Evolutionary conservation across 2,113 vertebrate species (phyloP).

Genomic region (Oncorhynchus gorbuscha): DNA sequence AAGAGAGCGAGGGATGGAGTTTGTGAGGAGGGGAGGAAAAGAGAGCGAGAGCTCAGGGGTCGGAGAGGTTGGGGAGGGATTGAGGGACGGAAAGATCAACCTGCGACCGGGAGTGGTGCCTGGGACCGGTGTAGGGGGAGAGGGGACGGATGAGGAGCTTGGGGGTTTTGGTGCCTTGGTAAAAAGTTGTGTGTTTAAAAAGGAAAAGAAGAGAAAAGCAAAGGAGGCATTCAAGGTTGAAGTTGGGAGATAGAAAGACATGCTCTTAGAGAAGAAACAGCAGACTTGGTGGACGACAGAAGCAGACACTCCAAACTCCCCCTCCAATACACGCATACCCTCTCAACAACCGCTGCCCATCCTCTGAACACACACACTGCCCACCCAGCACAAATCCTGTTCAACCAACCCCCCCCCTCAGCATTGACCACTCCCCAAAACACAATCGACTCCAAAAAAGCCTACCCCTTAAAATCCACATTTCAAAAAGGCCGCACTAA

Average conservation of each 20-base stretch:
- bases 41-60: conserved; percentile 15
- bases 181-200: neutral
- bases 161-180: conserved; percentile 56
- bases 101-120: conserved; percentile 55
- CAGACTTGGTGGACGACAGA: conserved; percentile 10
- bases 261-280: conserved; percentile 43
- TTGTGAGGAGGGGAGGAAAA: neutral
- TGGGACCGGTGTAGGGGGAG: conserved; percentile 55
- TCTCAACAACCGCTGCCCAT: no score
- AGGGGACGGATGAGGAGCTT: conserved; percentile 55
- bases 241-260: conserved; percentile 56
- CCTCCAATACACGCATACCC: no score
- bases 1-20: neutral
- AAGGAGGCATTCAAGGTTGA: conserved; percentile 59
- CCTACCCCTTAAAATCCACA: no score
- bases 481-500: no score
- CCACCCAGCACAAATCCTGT: no score
- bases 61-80: conserved; percentile 43
- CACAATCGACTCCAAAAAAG: no score
- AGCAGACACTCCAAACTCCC: neutral
- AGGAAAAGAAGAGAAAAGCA: conserved; percentile 33
- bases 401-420: no score
- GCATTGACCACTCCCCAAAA: neutral
- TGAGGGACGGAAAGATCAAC: conserved; percentile 44
- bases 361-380: no score